These are phyloP conservation scores for Apostichopus californicus DNA, from an alignment of 35 echinoderm and acorn worm species.

Conservation along the genomic window DNA sequence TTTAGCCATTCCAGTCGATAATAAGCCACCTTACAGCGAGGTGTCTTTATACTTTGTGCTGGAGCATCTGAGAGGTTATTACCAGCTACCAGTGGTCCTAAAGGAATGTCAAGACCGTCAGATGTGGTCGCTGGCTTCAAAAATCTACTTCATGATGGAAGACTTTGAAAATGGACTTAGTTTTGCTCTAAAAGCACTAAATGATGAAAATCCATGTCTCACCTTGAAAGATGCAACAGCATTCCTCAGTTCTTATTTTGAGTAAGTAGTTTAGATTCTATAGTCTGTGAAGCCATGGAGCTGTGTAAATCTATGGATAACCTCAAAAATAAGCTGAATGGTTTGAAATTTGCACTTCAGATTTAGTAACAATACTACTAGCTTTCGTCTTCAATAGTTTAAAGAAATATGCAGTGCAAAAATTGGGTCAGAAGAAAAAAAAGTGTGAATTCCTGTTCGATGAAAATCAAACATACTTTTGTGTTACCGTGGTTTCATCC, in stretches of 20 bases:
- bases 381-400: background rate
- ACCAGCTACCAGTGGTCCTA: conserved; percentile 49
- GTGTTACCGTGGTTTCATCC: too few relatives aligned
- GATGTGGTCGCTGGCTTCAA: background rate
- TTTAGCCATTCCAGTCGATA: background rate
- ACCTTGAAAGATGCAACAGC: background rate
- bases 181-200: background rate
- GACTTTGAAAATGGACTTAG: conserved; percentile 23
- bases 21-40: conserved; percentile 48
- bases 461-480: background rate
- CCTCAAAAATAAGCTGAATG: conserved; percentile 6
- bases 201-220: background rate
- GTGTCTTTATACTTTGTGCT: conserved; percentile 39
- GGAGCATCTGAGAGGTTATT: conserved; percentile 46
- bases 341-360: conserved; percentile 1
- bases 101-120: conserved; percentile 50
- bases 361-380: background rate
- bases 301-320: background rate
- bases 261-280: conserved; percentile 2
- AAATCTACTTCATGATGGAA: conserved; percentile 13
- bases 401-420: too few relatives aligned
- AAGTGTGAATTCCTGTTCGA: too few relatives aligned
- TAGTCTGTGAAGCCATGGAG: background rate
- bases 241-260: conserved; percentile 2
- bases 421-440: too few relatives aligned